Percentiles rank a stretch among this genome's conserved stretches.
These are phyloP conservation scores for Lanius collurio DNA, from an alignment of 2,113 vertebrate genomes.

Conservation along the genomic window DNA sequence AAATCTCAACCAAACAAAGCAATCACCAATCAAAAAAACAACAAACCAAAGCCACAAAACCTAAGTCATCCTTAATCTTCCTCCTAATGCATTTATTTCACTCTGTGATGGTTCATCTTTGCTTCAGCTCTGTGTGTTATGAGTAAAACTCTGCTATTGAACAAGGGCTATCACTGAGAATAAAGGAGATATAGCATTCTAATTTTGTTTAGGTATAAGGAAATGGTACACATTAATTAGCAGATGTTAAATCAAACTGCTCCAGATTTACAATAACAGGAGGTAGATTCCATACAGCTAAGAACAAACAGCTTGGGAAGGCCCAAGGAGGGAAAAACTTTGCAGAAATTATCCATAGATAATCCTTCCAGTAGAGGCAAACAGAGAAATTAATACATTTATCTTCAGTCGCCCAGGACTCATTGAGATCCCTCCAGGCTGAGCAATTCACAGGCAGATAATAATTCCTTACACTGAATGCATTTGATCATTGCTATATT, in stretches of 20 bases:
- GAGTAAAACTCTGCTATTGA: not conserved
- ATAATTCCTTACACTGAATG: not conserved
- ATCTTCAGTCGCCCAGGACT: not conserved
- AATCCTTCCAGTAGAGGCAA: not conserved
- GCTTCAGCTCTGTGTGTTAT: not conserved
- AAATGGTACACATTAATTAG: not conserved
- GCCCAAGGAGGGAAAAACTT: not conserved
- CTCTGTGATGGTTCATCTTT: not conserved
- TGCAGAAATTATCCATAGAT: not conserved
- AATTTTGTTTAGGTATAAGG: not conserved
- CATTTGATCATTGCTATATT: not conserved
- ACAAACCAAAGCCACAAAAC: not conserved
- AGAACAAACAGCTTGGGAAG: not conserved
- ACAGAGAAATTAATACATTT: not conserved
- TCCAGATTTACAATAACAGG: not conserved
- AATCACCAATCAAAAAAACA: not conserved
- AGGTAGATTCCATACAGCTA: not conserved
- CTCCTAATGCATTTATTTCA: not conserved
- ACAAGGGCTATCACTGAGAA: not conserved
- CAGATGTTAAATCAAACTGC: not conserved
- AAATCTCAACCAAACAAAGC: not conserved
- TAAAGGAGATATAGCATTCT: not conserved
- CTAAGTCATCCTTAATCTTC: not conserved
- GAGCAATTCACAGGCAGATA: not conserved
- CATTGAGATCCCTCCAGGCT: not conserved